Percentiles rank a stretch among this genome's conserved stretches.
These are phyloP conservation scores for Eretmocerus hayati DNA, from an alignment of 2,888 invertebrate genomes.

Conservation along the genomic window DNA sequence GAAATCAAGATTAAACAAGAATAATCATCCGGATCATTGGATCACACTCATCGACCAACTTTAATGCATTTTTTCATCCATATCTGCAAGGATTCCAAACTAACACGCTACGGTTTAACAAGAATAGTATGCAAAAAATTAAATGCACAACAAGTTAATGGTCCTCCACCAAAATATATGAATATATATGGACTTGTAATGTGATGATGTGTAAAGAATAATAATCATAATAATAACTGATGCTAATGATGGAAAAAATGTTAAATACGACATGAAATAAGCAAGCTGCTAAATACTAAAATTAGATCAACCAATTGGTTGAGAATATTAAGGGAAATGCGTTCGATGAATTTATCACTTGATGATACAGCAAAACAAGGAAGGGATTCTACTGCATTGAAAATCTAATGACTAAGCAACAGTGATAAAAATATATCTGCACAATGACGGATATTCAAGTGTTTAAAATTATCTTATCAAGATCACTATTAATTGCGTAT, in stretches of 20 bases:
- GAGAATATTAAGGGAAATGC: constrained; percentile 18
- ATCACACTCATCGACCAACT: constrained; percentile 13
- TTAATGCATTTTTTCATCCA: too few relatives aligned
- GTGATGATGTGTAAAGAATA: too few relatives aligned
- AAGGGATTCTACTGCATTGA: constrained; percentile 14
- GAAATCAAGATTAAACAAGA: too few relatives aligned
- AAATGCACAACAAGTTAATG: constrained; percentile 28
- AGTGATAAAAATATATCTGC: constrained; percentile 33
- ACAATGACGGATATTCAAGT: not conserved
- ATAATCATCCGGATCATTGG: not conserved
- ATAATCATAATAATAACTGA: constrained; percentile 9
- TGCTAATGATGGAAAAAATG: constrained; percentile 9
- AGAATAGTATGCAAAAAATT: constrained; percentile 21
- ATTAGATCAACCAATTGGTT: constrained; percentile 11
- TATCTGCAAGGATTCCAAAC: too few relatives aligned
- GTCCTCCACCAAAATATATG: constrained; percentile 30
- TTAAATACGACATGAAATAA: constrained; percentile 13
- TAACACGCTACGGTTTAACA: constrained; percentile 19
- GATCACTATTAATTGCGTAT: not conserved
- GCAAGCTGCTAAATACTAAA: constrained; percentile 13
- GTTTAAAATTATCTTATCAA: not conserved
- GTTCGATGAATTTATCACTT: constrained; percentile 10
- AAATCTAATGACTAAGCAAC: constrained; percentile 40
- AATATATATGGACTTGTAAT: constrained; percentile 21
- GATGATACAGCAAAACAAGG: too few relatives aligned